Evolutionary conservation across 2,888 invertebrate genomes (phyloP), one percentile per base, ranked within the genome.

Genomic region (Cordilura impudica): DNA sequence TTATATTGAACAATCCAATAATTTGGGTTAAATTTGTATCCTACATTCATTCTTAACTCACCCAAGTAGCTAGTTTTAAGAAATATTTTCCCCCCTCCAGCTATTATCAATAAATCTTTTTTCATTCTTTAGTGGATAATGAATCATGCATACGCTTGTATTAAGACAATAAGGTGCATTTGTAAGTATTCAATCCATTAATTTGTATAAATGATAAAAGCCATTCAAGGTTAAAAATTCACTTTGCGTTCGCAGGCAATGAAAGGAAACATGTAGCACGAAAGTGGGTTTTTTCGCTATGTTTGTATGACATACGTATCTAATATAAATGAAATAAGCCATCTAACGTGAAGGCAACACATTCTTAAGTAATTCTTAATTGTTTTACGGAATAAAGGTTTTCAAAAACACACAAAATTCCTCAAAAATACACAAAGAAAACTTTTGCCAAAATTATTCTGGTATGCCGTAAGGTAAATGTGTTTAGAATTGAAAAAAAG

Each of bases 401-500:
- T 58, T 14, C 49, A 53, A 31, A 21, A 76, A 35, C 65, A 56
- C 29, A 43, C 19, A 4, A 31, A 56, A 65, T 49, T 63, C 26
- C 21, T 31, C 21, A 77, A 65, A 35, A 39, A 58, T n/a, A 66
- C 8, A 53, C 39, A 60, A 51, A 65, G 19, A 69, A 67, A 77
- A 72, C 10, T 43, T 75, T 72, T 61, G 72, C 43, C 54, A 69
- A 78, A 66, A 74, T 43, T 58, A 39, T 60, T 51, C 61, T 49
- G 43, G 53, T 56, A 71, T 71, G 75, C 61, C 66, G 53, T 49
- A 60, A 39, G 58, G 53, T 14, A 29, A 16, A 66, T 75, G 75
- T 71, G 75, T 51, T 75, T 45, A 18, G 71, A 74, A 71, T 79
- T 70, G 29, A 53, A 66, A 74, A 18, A 49, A 26, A 29, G 66